A percentile compares a stretch with the other conserved stretches of the same genome.
phyloP scores from a whole-genome alignment of 2,113 vertebrate species.

The Tricholaema leucomelas region DNA sequence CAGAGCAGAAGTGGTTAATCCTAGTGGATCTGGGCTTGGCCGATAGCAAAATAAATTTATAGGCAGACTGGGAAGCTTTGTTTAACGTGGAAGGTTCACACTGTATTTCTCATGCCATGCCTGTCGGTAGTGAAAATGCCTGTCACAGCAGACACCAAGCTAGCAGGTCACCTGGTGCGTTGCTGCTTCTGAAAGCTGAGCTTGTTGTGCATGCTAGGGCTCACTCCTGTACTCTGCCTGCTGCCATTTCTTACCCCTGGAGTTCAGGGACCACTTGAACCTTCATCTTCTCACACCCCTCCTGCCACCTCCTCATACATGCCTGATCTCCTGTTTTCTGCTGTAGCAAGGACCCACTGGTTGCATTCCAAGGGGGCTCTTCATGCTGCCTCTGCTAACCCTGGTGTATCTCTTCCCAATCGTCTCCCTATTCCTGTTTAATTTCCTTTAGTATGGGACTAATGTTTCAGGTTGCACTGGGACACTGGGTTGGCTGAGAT shows the following conservation, averaged over 20 bases:
- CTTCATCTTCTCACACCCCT: background rate
- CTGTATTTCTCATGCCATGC: rapidly evolving
- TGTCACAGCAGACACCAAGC: background rate
- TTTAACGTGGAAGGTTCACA: background rate
- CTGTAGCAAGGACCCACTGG: background rate
- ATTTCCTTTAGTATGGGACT: background rate
- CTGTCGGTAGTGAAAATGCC: background rate
- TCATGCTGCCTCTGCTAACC: background rate
- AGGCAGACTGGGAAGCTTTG: background rate
- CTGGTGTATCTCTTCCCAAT: slow-evolving; percentile 10
- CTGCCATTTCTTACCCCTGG: background rate
- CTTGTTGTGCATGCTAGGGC: background rate
- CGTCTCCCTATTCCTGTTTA: background rate
- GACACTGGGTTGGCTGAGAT: background rate
- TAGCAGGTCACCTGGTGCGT: background rate
- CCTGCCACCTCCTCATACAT: background rate
- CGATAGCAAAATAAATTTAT: background rate
- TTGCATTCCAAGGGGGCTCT: background rate
- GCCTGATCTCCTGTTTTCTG: background rate
- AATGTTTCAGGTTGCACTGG: background rate
- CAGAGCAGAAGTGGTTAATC: background rate
- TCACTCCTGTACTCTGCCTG: background rate
- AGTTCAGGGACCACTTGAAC: background rate
- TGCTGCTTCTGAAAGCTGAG: background rate
- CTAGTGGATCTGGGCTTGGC: background rate